Base-by-base conservation (phyloP, 2,888 invertebrate genomes). In the Heliconius cydno region DNA sequence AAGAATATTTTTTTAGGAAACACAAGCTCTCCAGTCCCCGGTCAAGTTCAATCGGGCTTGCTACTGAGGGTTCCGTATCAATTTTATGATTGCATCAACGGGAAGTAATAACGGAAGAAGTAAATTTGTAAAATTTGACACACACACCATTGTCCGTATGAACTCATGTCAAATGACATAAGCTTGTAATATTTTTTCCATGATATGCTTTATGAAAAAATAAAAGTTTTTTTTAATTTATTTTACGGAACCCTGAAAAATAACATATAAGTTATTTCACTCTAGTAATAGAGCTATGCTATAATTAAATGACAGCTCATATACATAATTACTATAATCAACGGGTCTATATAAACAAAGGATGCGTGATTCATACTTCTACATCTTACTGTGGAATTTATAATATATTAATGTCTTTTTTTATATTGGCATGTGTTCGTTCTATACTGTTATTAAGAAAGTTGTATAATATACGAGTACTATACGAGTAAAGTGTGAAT, bases 271-370 rank as follows among this genome's bases (percentile, higher is more conserved):
- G 15, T 15, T 65, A 28, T 15, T 7, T 28, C 25, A 52, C 3
- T n/a, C 60, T 66, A 30, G 30, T 38, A 38, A n/a, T 67, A 67
- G 67, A 67, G 38, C n/a, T 38, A n/a, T 67, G n/a, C n/a, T 67
- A 34, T 67, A 67, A 67, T 72, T 72, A 46, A 71, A 71, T 71
- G 72, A 52, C 34, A 72, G 72, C 57, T 72, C 68, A 68, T 68
- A 13, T 25, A 66, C 30, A 9, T n/a, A 38, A 68, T 68, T 68
- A 68, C n/a, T 25, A 6, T 41, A n/a, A 38, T 38, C 68, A 67
- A 34, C 67, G 22, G n/a, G 68, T 68, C 34, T n/a, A 68, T 68
- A 12, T 68, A 68, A 68, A n/a, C 38, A 38, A 38, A 38, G 10
- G 68, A 12, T 38, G 38, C 15, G n/a, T 38, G 68, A 68, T 38